Conservation (phyloP, 2,113 vertebrate genomes). For the Motacilla alba region DNA sequence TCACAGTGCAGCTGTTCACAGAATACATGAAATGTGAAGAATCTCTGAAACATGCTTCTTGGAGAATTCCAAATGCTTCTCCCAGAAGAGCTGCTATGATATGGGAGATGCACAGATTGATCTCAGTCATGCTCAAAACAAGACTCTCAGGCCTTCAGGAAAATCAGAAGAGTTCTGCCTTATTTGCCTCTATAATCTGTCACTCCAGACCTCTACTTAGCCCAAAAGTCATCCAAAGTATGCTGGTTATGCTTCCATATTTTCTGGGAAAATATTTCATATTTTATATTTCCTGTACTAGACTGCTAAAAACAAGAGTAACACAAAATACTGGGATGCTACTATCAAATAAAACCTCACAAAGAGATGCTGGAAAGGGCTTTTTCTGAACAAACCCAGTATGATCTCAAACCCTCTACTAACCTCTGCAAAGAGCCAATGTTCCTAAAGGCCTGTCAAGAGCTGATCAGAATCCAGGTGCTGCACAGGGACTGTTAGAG, state of each 20-base stretch:
- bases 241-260: background rate
- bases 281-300: background rate
- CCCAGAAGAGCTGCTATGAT: background rate
- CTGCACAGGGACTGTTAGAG: background rate
- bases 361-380: background rate
- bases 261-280: background rate
- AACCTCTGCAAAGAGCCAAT: background rate
- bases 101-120: background rate
- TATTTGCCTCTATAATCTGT: background rate
- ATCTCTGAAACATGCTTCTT: background rate
- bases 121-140: background rate
- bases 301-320: background rate
- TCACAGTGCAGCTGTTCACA: fast-evolving
- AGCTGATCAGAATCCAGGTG: background rate
- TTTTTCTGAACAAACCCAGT: background rate
- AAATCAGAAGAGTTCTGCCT: background rate
- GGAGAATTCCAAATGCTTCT: background rate
- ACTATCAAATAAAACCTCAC: background rate
- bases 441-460: background rate
- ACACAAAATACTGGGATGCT: background rate
- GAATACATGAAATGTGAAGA: background rate
- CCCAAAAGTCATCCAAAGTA: background rate
- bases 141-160: background rate
- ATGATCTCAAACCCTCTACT: background rate
- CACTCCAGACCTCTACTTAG: background rate